Conservation (phyloP, 2,888 invertebrate genomes). For the Clostera curtula region DNA sequence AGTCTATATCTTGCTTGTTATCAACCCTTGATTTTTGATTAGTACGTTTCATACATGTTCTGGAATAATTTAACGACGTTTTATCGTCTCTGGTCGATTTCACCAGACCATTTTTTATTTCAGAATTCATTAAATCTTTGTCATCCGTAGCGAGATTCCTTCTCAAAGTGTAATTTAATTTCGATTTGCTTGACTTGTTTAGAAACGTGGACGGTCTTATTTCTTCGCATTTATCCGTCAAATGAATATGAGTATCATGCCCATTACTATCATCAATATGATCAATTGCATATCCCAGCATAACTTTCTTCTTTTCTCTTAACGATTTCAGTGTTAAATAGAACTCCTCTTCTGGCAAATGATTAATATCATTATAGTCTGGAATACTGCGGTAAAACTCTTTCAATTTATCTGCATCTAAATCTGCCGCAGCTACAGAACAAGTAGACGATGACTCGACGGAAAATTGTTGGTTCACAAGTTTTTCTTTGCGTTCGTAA, state of each 20-base stretch:
- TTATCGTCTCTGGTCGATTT: constrained; percentile 15
- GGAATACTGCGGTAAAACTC: constrained; percentile 87
- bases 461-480: constrained; percentile 47
- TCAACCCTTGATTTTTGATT: constrained; percentile 22
- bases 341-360: constrained; percentile 84
- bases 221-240: constrained; percentile 22
- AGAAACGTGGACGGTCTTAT: constrained; percentile 10
- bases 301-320: constrained; percentile 77
- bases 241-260: constrained; percentile 22
- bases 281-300: constrained; percentile 51
- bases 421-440: constrained; percentile 42
- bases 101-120: constrained; percentile 16
- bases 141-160: constrained; percentile 13
- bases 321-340: constrained; percentile 80
- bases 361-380: constrained; percentile 85
- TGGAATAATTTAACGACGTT: constrained; percentile 15
- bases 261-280: constrained; percentile 40
- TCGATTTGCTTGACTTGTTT: constrained; percentile 16
- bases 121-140: constrained; percentile 24
- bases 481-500: constrained; percentile 76
- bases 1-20: constrained; percentile 21
- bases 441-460: constrained; percentile 49
- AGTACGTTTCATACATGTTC: constrained; percentile 31
- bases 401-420: constrained; percentile 76
- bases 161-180: constrained; percentile 9